Conservation (phyloP, 2,797 vertebrate genomes). For the Hylomyscus alleni region DNA sequence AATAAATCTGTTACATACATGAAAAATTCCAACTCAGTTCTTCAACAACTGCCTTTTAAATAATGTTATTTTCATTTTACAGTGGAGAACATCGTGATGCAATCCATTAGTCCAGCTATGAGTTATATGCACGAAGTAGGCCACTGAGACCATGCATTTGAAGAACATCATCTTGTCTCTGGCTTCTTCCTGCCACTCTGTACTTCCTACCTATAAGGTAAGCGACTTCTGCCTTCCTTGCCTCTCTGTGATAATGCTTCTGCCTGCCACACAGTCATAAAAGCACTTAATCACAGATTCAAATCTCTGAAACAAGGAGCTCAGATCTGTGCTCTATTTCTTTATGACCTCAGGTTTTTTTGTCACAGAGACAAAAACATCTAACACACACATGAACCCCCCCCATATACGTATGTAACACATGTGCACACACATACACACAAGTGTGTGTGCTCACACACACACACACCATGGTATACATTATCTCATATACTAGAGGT, state of each 20-base stretch:
- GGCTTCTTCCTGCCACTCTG: background rate
- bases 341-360: background rate
- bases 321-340: background rate
- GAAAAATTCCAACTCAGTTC: background rate
- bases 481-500: background rate
- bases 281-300: background rate
- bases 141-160: background rate
- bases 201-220: background rate
- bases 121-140: background rate
- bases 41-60: conserved; percentile 29
- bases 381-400: background rate
- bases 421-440: background rate
- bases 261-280: background rate
- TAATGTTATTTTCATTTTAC: conserved; percentile 16
- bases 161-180: background rate
- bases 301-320: background rate
- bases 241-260: background rate
- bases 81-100: background rate
- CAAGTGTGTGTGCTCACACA: background rate
- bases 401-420: background rate
- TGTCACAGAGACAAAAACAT: background rate
- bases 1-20: background rate
- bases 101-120: background rate
- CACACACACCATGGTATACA: background rate
- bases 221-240: background rate